A percentile compares a stretch with the other conserved stretches of the same genome.
These are phyloP conservation scores for Syrista parreyssii DNA, from an alignment of 2,888 invertebrate species.

Conservation along the genomic window DNA sequence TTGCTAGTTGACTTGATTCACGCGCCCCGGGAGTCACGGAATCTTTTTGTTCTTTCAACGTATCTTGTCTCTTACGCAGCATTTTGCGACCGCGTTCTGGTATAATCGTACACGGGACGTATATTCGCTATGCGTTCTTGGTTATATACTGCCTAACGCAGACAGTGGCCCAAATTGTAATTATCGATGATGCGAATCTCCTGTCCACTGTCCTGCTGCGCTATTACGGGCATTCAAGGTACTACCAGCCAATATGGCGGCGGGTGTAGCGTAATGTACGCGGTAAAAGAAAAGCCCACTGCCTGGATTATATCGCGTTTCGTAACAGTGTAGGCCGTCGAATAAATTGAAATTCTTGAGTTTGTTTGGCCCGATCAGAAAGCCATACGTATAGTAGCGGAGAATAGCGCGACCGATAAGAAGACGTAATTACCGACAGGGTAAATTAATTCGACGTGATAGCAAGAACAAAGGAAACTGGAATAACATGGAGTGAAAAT, in stretches of 20 bases:
- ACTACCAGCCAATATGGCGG: neutral
- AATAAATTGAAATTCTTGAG: neutral
- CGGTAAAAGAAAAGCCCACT: neutral
- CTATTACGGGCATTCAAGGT: neutral
- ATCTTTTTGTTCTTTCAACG: neutral
- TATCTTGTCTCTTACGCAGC: neutral
- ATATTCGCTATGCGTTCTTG: neutral
- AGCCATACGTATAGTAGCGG: neutral
- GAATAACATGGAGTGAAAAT: neutral
- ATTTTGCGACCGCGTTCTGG: neutral
- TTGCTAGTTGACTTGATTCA: neutral
- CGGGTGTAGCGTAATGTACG: neutral
- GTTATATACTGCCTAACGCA: neutral
- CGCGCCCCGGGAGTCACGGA: neutral
- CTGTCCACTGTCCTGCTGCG: neutral
- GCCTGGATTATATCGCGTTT: neutral
- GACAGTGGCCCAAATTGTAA: neutral
- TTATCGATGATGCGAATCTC: neutral
- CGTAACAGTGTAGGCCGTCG: neutral
- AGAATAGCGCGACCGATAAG: neutral
- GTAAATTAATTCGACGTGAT: neutral
- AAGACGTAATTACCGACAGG: neutral
- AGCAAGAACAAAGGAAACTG: neutral
- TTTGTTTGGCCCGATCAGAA: neutral
- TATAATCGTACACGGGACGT: neutral